These are phyloP conservation scores for Brachionus paranguensis DNA, from an alignment of 1,140 invertebrate genomes.

Conservation along the genomic window DNA sequence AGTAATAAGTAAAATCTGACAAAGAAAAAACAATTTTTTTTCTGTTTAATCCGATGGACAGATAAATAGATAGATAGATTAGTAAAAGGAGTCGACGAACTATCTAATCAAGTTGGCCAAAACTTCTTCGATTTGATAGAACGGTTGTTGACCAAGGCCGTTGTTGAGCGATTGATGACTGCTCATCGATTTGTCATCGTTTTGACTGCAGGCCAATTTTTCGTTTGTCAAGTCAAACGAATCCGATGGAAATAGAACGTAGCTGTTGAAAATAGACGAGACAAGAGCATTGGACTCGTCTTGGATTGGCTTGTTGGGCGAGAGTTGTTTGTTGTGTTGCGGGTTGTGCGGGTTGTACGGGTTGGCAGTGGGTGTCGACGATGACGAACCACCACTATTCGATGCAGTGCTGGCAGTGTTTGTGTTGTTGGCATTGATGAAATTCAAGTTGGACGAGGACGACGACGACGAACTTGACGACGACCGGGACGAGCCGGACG, in stretches of 20 bases:
- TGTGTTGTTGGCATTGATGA: not conserved
- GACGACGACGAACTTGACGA: not conserved
- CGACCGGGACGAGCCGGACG: not conserved
- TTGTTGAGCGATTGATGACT: not conserved
- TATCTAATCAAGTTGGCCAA: conserved; percentile 34
- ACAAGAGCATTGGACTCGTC: not conserved
- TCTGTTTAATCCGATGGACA: too few relatives aligned
- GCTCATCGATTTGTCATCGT: not conserved
- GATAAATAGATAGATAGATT: too few relatives aligned
- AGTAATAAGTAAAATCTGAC: not conserved
- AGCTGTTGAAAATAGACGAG: conserved; percentile 7
- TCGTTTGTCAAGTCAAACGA: conserved; percentile 13
- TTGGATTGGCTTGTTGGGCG: not conserved
- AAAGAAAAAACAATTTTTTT: not conserved
- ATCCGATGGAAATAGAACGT: conserved; percentile 28
- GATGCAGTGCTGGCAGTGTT: not conserved
- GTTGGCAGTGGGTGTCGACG: conserved; percentile 4
- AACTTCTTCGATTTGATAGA: conserved; percentile 27
- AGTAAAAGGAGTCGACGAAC: too few relatives aligned
- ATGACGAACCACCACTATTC: conserved; percentile 1
- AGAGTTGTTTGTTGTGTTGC: not conserved
- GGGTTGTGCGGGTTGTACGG: not conserved
- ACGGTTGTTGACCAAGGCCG: not conserved
- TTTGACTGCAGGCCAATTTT: not conserved
- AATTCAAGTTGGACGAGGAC: not conserved